Conservation (phyloP, 2,888 invertebrate species). For the Gnatocerus cornutus region DNA sequence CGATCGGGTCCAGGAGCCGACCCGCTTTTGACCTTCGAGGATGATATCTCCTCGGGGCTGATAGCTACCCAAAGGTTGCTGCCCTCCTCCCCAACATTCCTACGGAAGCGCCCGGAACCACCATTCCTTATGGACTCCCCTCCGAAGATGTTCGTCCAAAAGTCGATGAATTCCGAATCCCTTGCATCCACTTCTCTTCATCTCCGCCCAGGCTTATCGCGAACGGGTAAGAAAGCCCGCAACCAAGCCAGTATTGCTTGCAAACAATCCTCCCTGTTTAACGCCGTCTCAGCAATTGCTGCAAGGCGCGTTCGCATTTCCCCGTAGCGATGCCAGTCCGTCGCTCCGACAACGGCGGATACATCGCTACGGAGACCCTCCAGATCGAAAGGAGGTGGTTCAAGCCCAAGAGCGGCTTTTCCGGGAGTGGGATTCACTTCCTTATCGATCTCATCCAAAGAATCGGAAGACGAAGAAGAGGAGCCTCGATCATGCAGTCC, state of each 20-base stretch:
- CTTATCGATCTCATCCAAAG: not conserved
- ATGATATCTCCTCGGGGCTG: no score
- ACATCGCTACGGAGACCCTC: not conserved
- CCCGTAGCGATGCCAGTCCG: not conserved
- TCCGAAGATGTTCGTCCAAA: slow-evolving; percentile 6
- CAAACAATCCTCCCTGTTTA: not conserved
- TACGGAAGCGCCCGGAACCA: not conserved
- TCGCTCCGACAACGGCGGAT: not conserved
- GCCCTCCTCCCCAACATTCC: not conserved
- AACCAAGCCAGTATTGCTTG: not conserved
- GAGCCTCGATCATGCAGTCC: no score
- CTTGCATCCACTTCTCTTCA: not conserved
- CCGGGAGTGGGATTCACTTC: not conserved
- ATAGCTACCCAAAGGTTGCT: not conserved
- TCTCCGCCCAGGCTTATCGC: not conserved
- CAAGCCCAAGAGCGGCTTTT: not conserved
- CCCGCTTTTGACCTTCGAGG: not conserved
- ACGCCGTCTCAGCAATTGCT: not conserved
- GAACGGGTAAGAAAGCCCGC: not conserved
- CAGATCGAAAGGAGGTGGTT: not conserved
- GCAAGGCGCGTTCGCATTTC: not conserved
- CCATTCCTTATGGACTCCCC: not conserved
- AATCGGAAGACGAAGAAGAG: not conserved
- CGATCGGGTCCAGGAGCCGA: slow-evolving; percentile 1
- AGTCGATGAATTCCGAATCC: not conserved